Conservation (phyloP, 2,797 vertebrate species). For the Tangara arthus region DNA sequence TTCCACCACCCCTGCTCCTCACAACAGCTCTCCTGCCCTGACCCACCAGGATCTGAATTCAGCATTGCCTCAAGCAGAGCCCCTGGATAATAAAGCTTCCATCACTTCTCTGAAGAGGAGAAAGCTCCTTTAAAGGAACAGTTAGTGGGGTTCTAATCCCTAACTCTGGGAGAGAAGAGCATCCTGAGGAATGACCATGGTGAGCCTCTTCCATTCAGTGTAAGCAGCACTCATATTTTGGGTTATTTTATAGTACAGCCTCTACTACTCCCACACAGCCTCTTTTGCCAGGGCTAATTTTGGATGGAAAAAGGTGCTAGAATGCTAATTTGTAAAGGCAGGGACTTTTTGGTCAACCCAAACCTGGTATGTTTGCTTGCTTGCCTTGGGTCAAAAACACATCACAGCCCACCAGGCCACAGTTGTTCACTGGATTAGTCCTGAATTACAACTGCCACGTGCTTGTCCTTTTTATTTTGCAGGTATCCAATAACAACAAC, state of each 20-base stretch:
- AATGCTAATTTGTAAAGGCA: background rate
- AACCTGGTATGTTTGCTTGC: background rate
- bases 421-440: background rate
- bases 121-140: background rate
- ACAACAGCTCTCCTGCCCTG: background rate
- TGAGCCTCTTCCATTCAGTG: background rate
- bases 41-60: background rate
- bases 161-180: background rate
- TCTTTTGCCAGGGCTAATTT: background rate
- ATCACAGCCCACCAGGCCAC: background rate
- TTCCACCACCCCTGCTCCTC: background rate
- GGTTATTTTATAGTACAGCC: background rate
- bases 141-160: background rate
- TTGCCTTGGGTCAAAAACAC: background rate
- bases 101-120: background rate
- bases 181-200: fast-evolving
- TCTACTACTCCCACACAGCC: background rate
- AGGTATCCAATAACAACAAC: background rate
- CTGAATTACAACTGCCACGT: background rate
- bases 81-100: background rate
- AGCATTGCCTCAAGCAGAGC: fast-evolving
- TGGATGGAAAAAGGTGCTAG: background rate
- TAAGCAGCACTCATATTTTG: background rate
- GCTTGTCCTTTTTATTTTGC: background rate
- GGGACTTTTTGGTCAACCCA: background rate